Percentiles rank a stretch among this genome's conserved stretches.
Conservation (phyloP, 2,888 invertebrate genomes). For the Lithophane semibrunnea region DNA sequence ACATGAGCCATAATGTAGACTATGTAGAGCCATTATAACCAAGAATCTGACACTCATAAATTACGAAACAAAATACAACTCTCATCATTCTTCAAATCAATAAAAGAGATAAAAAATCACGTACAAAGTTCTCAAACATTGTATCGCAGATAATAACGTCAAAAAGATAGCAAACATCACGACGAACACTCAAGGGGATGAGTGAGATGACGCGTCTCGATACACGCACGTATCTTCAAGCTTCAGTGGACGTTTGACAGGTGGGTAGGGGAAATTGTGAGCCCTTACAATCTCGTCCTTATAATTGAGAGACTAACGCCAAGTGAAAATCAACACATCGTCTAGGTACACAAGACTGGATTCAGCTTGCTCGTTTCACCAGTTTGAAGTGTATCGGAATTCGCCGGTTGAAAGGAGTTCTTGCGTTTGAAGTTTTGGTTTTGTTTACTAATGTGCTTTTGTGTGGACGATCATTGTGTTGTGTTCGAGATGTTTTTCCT, state of each 20-base stretch:
- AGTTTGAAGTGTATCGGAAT: slow-evolving; percentile 57
- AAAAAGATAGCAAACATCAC: slow-evolving; percentile 66
- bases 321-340: slow-evolving; percentile 48
- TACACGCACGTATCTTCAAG: slow-evolving; percentile 74
- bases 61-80: slow-evolving; percentile 14
- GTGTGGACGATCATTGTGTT: slow-evolving; percentile 65
- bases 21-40: not conserved
- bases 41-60: not conserved
- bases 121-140: slow-evolving; percentile 50
- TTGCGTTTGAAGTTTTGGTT: slow-evolving; percentile 69
- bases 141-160: slow-evolving; percentile 61
- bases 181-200: slow-evolving; percentile 64
- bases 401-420: slow-evolving; percentile 63
- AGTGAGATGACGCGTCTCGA: slow-evolving; percentile 74
- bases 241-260: slow-evolving; percentile 78
- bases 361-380: slow-evolving; percentile 4
- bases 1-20: no score
- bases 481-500: slow-evolving; percentile 55
- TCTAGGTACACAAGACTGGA: slow-evolving; percentile 30
- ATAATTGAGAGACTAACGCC: slow-evolving; percentile 52
- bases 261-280: slow-evolving; percentile 67
- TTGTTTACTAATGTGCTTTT: slow-evolving; percentile 72
- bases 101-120: slow-evolving; percentile 60
- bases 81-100: slow-evolving; percentile 41
- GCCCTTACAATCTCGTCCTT: slow-evolving; percentile 56